Evolutionary conservation across 2,888 invertebrate genomes (phyloP), one percentile per base, ranked within the genome.

Genomic region (Frankliniella fusca): DNA sequence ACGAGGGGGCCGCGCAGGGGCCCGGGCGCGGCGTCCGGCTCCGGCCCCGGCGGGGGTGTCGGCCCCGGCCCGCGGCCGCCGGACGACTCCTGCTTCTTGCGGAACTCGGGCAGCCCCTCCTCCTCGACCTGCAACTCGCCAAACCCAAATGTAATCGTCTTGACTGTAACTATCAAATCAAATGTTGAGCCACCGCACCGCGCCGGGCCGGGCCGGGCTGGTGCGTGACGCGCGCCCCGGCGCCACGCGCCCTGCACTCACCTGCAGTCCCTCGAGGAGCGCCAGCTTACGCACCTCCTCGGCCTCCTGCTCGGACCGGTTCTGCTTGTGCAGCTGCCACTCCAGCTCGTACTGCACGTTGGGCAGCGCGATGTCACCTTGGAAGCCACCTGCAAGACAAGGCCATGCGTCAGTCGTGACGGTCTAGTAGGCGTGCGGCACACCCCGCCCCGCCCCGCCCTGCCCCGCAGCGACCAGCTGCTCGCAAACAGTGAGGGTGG

Each of bases 311-410:
- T 94, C 93, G 83, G 81, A 83, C 7, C 81, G 92, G 88, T 92
- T 93, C 84, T 91, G 90, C 86, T 90, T 91, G 82, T 90, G 89
- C 54, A 89, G 87, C 8, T 89, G 88, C 87, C 89, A 88, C 84
- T 90, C 90, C 86, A 90, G 86, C 84, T 90, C 90, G 85, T 90
- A 89, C 83, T 88, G 86, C 48, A 88, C 87, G 85, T 93, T 92
- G 61, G 95, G 93, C 84, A 96, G 89, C 0, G 96, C 95, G 84
- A 96, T 95, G 88, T 96, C 96, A 0, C 95, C 95, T 90, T 94
- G 90, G 87, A 95, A 95, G 82, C 92, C 93, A 86, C 91, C 96
- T 96, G 90, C 38, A 91, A 86, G 85, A 87, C 86, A 84, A 83
- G 83, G 84, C 82, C 84, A 81, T 54, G 8, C 54, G 54, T 54